Conservation (phyloP, 2,113 vertebrate genomes). For the Gasterosteus nipponicus region DNA sequence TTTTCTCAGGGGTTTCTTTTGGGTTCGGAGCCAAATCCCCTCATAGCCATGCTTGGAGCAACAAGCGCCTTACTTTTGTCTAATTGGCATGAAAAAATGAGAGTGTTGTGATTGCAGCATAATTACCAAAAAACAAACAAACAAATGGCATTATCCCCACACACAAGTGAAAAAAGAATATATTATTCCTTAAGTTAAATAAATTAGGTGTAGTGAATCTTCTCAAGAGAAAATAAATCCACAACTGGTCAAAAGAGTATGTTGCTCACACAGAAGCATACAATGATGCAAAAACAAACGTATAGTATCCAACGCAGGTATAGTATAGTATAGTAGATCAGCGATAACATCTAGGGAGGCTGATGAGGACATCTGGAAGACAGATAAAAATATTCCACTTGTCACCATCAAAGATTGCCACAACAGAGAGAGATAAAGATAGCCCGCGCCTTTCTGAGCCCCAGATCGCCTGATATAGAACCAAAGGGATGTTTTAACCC, state of each 20-base stretch:
- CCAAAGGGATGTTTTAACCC: conserved; percentile 44
- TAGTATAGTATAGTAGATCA: conserved; percentile 19
- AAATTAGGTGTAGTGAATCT: conserved; percentile 5
- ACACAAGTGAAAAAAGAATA: conserved; percentile 8
- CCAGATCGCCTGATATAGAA: conserved; percentile 48
- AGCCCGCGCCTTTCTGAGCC: conserved; percentile 49
- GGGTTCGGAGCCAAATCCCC: neutral
- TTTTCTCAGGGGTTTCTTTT: neutral
- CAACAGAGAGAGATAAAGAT: conserved; percentile 69
- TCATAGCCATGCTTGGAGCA: neutral
- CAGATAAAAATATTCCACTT: conserved; percentile 58
- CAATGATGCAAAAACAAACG: conserved; percentile 26
- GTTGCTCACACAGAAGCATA: neutral
- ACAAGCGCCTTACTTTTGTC: neutral
- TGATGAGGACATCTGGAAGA: conserved; percentile 51
- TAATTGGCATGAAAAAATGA: neutral
- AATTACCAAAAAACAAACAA: conserved; percentile 24
- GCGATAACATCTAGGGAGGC: conserved; percentile 47
- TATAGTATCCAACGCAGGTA: conserved; percentile 9
- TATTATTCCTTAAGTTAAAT: conserved; percentile 28
- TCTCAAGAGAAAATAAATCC: conserved; percentile 21
- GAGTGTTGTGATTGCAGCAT: conserved; percentile 7
- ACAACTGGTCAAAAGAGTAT: neutral
- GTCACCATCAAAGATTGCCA: conserved; percentile 64
- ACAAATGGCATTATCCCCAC: conserved; percentile 10